phyloP scores from a whole-genome alignment of 92 coral and sea anemone genomes.

The Siderastrea siderea region DNA sequence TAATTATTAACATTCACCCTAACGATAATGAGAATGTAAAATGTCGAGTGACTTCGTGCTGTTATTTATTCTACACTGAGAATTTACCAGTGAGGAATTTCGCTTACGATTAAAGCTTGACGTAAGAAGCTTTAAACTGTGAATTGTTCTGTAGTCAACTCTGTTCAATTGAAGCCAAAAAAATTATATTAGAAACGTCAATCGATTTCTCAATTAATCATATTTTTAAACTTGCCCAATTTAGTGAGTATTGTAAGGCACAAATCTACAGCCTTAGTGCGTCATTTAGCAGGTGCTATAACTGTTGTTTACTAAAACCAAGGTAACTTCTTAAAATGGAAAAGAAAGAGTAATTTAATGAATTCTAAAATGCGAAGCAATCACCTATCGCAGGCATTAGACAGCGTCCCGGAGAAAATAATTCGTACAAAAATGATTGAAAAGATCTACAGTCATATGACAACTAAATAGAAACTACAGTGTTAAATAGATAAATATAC shows the following conservation, averaged over 20 bases:
- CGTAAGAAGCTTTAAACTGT: too few relatives aligned
- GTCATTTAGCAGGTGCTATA: constrained; percentile 16
- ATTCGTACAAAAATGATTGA: background rate
- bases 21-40: constrained; percentile 21
- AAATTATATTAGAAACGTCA: too few relatives aligned
- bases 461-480: background rate
- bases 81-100: background rate
- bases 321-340: constrained; percentile 28
- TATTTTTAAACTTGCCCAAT: background rate
- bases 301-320: constrained; percentile 31
- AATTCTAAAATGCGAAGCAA: background rate
- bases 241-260: background rate
- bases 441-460: background rate
- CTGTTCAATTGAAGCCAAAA: too few relatives aligned
- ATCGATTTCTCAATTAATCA: background rate
- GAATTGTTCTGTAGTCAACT: too few relatives aligned
- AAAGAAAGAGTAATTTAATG: background rate
- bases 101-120: background rate
- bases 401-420: background rate
- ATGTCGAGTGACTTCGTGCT: constrained; percentile 16
- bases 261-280: constrained; percentile 7
- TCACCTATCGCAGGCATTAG: background rate
- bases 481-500: background rate
- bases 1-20: constrained; percentile 26
- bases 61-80: background rate